Conservation (phyloP, 64 coral and sea anemone species). For the Acropora tenuis region DNA sequence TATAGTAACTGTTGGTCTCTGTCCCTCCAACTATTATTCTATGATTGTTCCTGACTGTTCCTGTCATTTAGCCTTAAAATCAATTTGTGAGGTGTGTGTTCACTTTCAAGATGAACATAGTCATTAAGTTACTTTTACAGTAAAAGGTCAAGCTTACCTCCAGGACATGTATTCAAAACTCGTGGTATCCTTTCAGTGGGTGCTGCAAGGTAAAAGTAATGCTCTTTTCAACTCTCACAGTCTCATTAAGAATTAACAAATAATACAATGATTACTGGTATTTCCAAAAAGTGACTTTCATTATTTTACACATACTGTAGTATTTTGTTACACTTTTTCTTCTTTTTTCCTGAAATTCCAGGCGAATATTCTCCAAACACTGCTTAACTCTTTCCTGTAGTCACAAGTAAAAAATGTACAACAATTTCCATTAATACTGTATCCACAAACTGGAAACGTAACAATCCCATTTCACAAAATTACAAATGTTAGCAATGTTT, state of each 20-base stretch:
- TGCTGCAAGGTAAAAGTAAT: constrained; percentile 36
- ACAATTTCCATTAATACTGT: neutral
- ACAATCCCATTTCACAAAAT: no score
- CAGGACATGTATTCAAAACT: constrained; percentile 74
- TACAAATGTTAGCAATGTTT: no score
- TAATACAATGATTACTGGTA: no score
- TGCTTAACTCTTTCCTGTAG: constrained; percentile 61
- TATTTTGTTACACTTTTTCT: constrained; percentile 28
- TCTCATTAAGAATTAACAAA: no score
- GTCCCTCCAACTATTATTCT: no score
- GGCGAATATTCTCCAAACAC: constrained; percentile 14
- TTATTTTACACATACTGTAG: constrained; percentile 18
- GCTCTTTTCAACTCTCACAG: no score
- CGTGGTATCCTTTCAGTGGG: constrained; percentile 77
- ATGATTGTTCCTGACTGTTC: no score
- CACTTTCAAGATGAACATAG: no score
- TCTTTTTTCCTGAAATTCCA: constrained; percentile 28
- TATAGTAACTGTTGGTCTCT: no score
- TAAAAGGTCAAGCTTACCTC: constrained; percentile 48
- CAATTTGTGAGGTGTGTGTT: no score
- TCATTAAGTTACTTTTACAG: neutral
- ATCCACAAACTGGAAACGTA: neutral
- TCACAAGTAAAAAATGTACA: neutral
- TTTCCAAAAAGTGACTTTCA: no score
- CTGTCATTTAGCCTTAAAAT: no score